Base-by-base conservation (phyloP, 2,888 invertebrate genomes). In the Ectropis crepuscularia region DNA sequence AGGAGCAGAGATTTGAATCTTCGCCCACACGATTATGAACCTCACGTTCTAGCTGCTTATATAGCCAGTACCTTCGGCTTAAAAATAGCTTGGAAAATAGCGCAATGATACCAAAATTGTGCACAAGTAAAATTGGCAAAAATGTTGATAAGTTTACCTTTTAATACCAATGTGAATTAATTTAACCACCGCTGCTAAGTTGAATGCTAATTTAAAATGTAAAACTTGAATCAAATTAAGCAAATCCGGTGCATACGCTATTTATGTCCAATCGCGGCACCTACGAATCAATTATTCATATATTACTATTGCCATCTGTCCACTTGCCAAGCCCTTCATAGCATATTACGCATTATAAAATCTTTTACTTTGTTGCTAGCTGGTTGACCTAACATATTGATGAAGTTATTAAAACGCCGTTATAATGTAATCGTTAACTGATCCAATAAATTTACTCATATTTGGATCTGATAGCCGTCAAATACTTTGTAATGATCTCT, bases 281-380 rank as follows among this genome's bases (percentile, higher is more conserved):
- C 48, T 48, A 49, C 12, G 7, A 51, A 63, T 58, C 54, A 11
- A 55, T 55, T 42, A 60, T 60, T 60, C 64, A 64, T 64, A 42
- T 16, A 59, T 55, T 60, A 55, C 6, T 41, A 59, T 58, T 46
- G 42, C 54, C 58, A 50, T 60, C 42, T 55, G 55, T 63, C 36
- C 6, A 2, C 36, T 57, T 59, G 16, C 39, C 45, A 48, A 49
- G 11, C 37, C 8, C 11, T 16, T 46, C 11, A 6, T 11, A 36
- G 12, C 46, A 47, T 57, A 41, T 53, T 54, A 41, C 41, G 48
- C 48, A 53, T 53, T 48, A 10, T 57, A 57, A 51, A 57, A 45
- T 39, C 7, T 6, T 47, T 47, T 57, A 63, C 57, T 11, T 39
- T 46, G 63, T 63, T 63, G 46, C 62, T 28, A 53, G 38, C 37